Evolutionary conservation across 2,888 invertebrate genomes (phyloP).

Genomic region (Lepidochrysops patricia): DNA sequence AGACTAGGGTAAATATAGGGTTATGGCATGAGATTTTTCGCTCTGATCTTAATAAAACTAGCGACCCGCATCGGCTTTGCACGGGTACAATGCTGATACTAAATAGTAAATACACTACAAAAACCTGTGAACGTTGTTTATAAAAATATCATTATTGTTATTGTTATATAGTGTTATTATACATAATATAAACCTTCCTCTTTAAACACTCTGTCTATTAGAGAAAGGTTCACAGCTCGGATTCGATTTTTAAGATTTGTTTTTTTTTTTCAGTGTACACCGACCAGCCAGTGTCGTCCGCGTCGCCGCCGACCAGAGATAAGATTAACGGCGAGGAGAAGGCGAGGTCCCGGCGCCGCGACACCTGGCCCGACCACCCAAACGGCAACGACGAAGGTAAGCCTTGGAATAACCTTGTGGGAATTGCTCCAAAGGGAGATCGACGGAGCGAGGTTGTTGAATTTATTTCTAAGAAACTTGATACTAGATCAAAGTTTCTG

Average conservation of each 20-base stretch:
- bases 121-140: too few species aligned
- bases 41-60: neutral
- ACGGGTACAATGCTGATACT: too few species aligned
- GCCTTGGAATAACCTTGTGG: too few species aligned
- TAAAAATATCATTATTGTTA: too few species aligned
- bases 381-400: slow-evolving; percentile 45
- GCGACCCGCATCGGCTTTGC: too few species aligned
- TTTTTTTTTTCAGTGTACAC: slow-evolving; percentile 68
- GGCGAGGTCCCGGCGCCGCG: slow-evolving; percentile 73
- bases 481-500: too few species aligned
- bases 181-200: too few species aligned
- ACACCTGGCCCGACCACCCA: slow-evolving; percentile 60
- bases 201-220: neutral
- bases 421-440: too few species aligned
- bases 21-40: neutral
- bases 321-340: slow-evolving; percentile 85
- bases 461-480: too few species aligned
- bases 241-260: neutral
- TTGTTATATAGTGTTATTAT: too few species aligned
- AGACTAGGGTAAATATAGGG: neutral
- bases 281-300: slow-evolving; percentile 82
- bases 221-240: neutral
- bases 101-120: too few species aligned
- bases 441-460: too few species aligned
- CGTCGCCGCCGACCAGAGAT: slow-evolving; percentile 86